Percentiles rank a stretch among this genome's conserved stretches.
Evolutionary conservation across 2,888 invertebrate species (phyloP).

Genomic region (Frankliniella intonsa): DNA sequence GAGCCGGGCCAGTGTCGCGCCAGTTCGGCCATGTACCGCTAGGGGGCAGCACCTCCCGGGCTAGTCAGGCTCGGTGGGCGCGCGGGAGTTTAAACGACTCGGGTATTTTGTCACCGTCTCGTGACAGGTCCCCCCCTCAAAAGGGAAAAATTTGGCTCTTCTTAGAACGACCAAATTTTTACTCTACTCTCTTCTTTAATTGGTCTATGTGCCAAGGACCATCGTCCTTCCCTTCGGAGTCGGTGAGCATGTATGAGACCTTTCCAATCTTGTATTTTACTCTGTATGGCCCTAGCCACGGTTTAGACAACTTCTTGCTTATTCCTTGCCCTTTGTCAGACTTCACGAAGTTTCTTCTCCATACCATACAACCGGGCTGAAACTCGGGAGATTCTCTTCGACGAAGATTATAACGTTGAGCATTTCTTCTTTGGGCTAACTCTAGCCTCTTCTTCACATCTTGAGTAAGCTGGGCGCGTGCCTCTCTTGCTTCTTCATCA

Average conservation of each 20-base stretch:
- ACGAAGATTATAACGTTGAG: conserved; percentile 35
- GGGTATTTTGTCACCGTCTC: too few relatives aligned
- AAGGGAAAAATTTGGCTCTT: too few relatives aligned
- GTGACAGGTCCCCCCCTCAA: too few relatives aligned
- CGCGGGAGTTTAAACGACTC: too few relatives aligned
- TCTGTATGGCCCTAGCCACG: conserved; percentile 25
- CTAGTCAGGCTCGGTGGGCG: too few relatives aligned
- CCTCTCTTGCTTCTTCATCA: conserved; percentile 16
- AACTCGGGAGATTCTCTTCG: conserved; percentile 28
- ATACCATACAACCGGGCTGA: not conserved
- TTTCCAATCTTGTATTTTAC: not conserved
- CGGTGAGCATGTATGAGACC: not conserved
- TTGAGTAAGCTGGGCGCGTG: conserved; percentile 23
- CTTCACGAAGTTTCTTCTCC: not conserved
- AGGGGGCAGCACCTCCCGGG: too few relatives aligned
- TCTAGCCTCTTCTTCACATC: conserved; percentile 30
- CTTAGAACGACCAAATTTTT: too few relatives aligned
- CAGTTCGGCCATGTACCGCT: too few relatives aligned
- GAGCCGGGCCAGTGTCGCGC: too few relatives aligned
- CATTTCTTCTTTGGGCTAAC: conserved; percentile 32
- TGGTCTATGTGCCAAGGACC: not conserved
- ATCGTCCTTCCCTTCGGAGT: not conserved
- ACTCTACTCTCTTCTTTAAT: not conserved
- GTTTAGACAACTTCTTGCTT: conserved; percentile 21
- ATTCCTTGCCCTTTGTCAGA: conserved; percentile 2